These are phyloP conservation scores for Poecilobothrus nobilitatus DNA, from an alignment of 2,888 invertebrate species.

Conservation along the genomic window DNA sequence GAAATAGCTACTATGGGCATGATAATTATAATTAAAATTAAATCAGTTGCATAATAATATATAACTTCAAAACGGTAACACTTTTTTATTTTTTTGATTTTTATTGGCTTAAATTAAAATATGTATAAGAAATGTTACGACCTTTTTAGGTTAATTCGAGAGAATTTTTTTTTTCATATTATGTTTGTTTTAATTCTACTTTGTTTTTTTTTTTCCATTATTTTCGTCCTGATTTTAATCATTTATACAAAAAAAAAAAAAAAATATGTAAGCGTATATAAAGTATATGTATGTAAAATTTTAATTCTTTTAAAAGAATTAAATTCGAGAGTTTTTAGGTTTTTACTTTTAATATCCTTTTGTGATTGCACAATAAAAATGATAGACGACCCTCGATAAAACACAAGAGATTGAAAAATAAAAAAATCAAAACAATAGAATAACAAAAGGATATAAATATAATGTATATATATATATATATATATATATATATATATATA, in stretches of 20 bases:
- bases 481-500: background rate
- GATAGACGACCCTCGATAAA: conserved; percentile 4
- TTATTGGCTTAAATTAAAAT: background rate
- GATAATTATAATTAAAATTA: too few relatives aligned
- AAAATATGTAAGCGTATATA: background rate
- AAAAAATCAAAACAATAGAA: background rate
- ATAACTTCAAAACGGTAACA: background rate
- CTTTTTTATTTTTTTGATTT: background rate
- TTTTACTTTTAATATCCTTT: conserved; percentile 4
- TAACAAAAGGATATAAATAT: background rate
- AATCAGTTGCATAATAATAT: too few relatives aligned
- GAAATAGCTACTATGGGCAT: too few relatives aligned
- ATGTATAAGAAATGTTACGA: background rate
- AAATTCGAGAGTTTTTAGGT: conserved; percentile 1
- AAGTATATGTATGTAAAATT: background rate
- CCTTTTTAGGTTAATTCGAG: conserved; percentile 1
- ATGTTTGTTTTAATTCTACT: background rate
- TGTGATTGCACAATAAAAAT: background rate
- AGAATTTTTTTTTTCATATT: background rate
- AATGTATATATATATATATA: background rate
- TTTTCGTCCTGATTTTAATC: conserved; percentile 3
- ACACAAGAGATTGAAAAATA: background rate
- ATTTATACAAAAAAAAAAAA: background rate
- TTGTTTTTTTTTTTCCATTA: background rate
- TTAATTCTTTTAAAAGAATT: conserved; percentile 1